Percentiles rank a stretch among this genome's conserved stretches.
phyloP scores from a whole-genome alignment of 37 sponge, comb jelly and placozoan species.

The Axinella damicornis region DNA sequence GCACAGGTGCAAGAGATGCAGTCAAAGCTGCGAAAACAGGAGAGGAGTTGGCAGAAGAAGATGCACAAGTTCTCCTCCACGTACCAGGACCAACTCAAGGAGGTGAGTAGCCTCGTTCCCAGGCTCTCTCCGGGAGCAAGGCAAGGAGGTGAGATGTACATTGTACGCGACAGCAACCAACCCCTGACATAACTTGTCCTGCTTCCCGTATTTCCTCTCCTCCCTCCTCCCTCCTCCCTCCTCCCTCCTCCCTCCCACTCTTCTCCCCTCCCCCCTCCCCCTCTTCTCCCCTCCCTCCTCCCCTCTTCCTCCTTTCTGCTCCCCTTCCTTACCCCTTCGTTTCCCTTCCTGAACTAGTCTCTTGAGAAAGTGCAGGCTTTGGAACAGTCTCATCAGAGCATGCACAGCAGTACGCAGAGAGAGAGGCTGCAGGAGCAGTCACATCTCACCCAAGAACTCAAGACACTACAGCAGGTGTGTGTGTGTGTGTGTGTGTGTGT shows the following conservation, averaged over 20 bases:
- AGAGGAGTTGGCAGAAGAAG: slow-evolving; percentile 65
- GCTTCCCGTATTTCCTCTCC: too few species aligned
- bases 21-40: slow-evolving; percentile 51
- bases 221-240: too few species aligned
- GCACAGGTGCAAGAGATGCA: slow-evolving; percentile 43
- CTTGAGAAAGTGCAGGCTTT: slow-evolving; percentile 9
- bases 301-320: background rate
- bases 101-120: slow-evolving; percentile 41
- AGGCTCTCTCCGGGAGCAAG: too few species aligned
- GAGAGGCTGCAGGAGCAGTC: background rate
- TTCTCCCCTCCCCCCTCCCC: background rate
- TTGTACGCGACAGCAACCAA: too few species aligned
- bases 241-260: background rate
- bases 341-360: background rate
- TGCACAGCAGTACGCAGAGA: too few species aligned
- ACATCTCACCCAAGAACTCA: background rate
- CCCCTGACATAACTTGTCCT: too few species aligned
- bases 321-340: background rate
- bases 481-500: slow-evolving; percentile 6
- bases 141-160: too few species aligned
- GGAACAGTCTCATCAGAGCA: slow-evolving; percentile 8
- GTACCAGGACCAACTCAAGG: slow-evolving; percentile 55
- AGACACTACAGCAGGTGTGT: slow-evolving; percentile 8
- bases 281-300: background rate
- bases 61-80: slow-evolving; percentile 20